Base-by-base conservation (phyloP, 2,113 vertebrate species). In the Leucosticte australis region DNA sequence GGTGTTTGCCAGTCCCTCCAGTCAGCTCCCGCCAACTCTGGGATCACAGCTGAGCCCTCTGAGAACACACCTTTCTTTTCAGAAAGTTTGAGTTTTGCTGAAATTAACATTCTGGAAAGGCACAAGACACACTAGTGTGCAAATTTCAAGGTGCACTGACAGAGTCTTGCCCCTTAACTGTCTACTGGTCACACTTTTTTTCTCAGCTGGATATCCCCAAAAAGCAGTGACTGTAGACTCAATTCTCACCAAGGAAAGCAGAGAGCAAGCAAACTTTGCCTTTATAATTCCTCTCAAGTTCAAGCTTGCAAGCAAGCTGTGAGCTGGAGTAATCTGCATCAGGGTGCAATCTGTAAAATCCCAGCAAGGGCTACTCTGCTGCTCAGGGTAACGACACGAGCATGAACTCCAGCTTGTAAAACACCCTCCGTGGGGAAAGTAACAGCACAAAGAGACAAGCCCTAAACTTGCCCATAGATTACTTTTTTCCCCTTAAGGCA, bases 391-490 rank as follows among this genome's bases (percentile, higher is more conserved):
- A 89, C 89, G 77, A 65, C 63, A 57, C 21, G 71, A 88, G 89
- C 28, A 10, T 19, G n/a, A 96, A 81, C 75, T 71, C 39, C 79
- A 39, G 90, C 71, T 23, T 83, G 49, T 80, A 35, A 56, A 94
- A 87, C 53, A 67, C 30, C 52, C 74, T 68, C 10, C 1, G 15
- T 42, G 85, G 24, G 63, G 67, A 89, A 84, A 90, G 62, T 1
- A 76, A 26, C 35, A 56, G 52, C 3, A 85, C 78, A 89, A 92
- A 95, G 78, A 60, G 35, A 86, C 39, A 44, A 84, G 67, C 52
- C 78, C 44, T 52, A 80, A 92, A 69, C 82, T 93, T 69, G 75
- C 53, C 70, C 75, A 69, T 80, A 71, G 75, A 90, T 94, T 94
- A 75, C 42, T 83, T 62, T 14, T 28, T 7, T 1, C 4, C 69